Conservation (phyloP, 64 coral and sea anemone genomes). For the Anthopleura sola region DNA sequence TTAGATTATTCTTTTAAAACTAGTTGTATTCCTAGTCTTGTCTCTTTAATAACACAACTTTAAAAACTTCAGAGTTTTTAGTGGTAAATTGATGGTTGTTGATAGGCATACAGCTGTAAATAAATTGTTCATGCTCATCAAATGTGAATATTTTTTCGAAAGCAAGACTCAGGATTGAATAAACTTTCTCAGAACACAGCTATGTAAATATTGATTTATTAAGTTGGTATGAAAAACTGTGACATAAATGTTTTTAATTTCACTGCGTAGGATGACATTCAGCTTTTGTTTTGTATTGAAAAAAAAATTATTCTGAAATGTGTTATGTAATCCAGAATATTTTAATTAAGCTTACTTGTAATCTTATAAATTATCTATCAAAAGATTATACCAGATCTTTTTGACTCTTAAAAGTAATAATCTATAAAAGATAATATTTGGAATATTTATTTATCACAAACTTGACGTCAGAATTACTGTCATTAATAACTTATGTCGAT, state of each 20-base stretch:
- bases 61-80: neutral
- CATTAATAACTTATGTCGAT: neutral
- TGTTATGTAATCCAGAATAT: no score
- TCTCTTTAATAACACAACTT: neutral
- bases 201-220: no score
- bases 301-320: no score
- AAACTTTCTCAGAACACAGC: no score
- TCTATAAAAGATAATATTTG: neutral
- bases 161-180: neutral
- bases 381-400: no score
- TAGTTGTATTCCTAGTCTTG: neutral
- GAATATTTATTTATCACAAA: neutral
- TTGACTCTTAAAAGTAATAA: no score
- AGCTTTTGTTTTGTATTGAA: no score
- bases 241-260: no score
- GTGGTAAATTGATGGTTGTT: neutral
- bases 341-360: no score
- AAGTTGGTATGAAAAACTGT: no score
- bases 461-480: neutral
- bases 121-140: neutral
- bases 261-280: no score
- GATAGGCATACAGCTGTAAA: neutral
- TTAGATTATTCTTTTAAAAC: neutral
- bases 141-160: neutral
- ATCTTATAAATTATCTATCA: no score